A percentile compares a stretch with the other conserved stretches of the same genome.
These are phyloP conservation scores for Syrista parreyssii DNA, from an alignment of 2,888 invertebrate species.

Conservation along the genomic window DNA sequence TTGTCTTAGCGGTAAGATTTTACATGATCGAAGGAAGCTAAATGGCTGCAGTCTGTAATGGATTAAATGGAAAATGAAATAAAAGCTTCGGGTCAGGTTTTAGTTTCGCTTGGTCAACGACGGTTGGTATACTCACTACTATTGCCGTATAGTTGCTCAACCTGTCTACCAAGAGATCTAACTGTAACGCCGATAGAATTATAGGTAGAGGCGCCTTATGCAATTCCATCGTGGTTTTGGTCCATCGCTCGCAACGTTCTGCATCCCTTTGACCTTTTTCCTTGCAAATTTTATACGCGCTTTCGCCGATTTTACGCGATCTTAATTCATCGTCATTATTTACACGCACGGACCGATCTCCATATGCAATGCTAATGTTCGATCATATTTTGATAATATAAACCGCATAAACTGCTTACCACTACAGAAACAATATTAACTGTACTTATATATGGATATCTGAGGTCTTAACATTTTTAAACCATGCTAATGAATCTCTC, in stretches of 20 bases:
- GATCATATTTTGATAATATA: neutral
- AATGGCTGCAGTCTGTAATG: neutral
- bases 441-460: too few relatives aligned
- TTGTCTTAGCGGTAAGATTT: neutral
- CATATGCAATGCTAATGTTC: conserved; percentile 48
- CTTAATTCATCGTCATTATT: neutral
- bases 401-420: neutral
- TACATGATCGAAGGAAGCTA: neutral
- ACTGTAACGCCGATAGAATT: conserved; percentile 21
- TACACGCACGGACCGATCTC: neutral
- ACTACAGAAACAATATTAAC: neutral
- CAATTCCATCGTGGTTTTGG: conserved; percentile 30
- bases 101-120: conserved; percentile 30
- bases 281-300: neutral
- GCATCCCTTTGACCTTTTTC: conserved; percentile 4
- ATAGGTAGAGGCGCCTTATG: conserved; percentile 22
- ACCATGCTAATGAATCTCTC: too few relatives aligned
- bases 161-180: conserved; percentile 11
- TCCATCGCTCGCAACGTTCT: conserved; percentile 1
- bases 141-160: neutral
- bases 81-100: conserved; percentile 20
- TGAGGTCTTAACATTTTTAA: too few relatives aligned
- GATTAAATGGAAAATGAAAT: conserved; percentile 3
- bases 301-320: conserved; percentile 19
- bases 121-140: conserved; percentile 12